A percentile compares a stretch with the other conserved stretches of the same genome.
Conservation (phyloP, 2,888 invertebrate species). For the Schizotus pectinicornis region DNA sequence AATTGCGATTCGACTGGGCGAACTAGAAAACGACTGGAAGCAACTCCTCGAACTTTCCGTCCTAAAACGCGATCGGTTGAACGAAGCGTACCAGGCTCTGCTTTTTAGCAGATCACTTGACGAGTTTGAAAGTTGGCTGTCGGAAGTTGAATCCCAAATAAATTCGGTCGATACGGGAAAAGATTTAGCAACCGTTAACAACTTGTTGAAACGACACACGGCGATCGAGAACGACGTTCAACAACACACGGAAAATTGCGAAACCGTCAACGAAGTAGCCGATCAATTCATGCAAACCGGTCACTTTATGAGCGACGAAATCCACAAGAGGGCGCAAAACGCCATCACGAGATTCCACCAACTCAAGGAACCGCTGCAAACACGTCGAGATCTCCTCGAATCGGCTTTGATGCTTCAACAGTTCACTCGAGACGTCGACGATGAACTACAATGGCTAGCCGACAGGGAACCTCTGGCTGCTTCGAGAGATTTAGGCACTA, state of each 20-base stretch:
- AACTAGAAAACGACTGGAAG: conserved; percentile 86
- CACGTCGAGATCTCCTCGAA: conserved; percentile 88
- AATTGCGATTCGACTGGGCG: conserved; percentile 81
- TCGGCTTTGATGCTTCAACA: conserved; percentile 88
- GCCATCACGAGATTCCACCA: conserved; percentile 65
- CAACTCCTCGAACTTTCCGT: conserved; percentile 82
- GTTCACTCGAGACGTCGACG: conserved; percentile 90
- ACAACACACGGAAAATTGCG: conserved; percentile 83
- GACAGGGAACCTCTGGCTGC: conserved; percentile 76
- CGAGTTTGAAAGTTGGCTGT: conserved; percentile 93
- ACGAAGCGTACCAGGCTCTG: conserved; percentile 90
- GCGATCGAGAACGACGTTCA: conserved; percentile 87
- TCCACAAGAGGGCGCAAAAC: conserved; percentile 73
- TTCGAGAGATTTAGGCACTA: conserved; percentile 69
- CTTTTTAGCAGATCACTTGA: conserved; percentile 88
- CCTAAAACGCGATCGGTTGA: conserved; percentile 82
- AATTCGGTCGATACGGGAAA: conserved; percentile 82
- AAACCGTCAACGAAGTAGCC: conserved; percentile 79
- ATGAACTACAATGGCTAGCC: conserved; percentile 90
- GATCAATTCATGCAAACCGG: conserved; percentile 77
- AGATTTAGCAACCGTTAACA: conserved; percentile 85
- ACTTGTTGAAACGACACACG: conserved; percentile 79
- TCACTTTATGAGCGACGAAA: conserved; percentile 91
- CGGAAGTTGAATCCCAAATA: conserved; percentile 78
- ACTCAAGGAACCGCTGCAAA: conserved; percentile 89